Evolutionary conservation across 1,140 invertebrate species (phyloP), one percentile per base, ranked within the genome.

Genomic region (Vollenhovia emeryi): DNA sequence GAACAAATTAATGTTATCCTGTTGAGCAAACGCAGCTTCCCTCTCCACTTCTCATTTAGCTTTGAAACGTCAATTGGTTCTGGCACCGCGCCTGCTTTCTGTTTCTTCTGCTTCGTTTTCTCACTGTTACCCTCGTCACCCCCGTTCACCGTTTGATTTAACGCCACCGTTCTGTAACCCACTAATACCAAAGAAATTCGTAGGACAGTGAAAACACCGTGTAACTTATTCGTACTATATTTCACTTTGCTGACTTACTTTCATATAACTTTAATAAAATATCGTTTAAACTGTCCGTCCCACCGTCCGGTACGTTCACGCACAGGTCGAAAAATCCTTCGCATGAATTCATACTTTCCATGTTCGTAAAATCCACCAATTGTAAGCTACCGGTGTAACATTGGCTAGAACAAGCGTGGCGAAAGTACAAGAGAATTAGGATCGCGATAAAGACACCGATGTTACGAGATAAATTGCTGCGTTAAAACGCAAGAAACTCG

Each of bases 111-210:
- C 87, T 92, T 93, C 40, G 92, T 94, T 48, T 94, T 95, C 36
- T 95, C 95, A 6, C 93, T 93, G 21, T 66, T 82, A 43, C 93
- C 91, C 74, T 95, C 93, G 73, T 92, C 86, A 71, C 40, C 91
- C 82, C 95, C 95, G 85, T 95, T 92, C 30, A 95, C 43, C 64
- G 89, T 90, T 78, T 92, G 93, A 91, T 95, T 95, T 60, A 95
- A 86, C 55, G 93, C 95, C 24, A 95, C 86, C 8, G 94, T 95
- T 82, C 90, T 90, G 69, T 94, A 96, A 69, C 95, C 95, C 73
- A 94, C 94, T 95, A 74, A 74, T 55, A 57, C 11, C n/a, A 60
- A 85, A 85, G 71, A 71, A 36, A 69, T 45, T 59, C 2, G 73
- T 30, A 15, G 21, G n/a, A 43, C 21, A 57, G 33, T 9, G 4